Conservation (phyloP, 2,888 invertebrate species). For the Acanthosepion pharaonis region DNA sequence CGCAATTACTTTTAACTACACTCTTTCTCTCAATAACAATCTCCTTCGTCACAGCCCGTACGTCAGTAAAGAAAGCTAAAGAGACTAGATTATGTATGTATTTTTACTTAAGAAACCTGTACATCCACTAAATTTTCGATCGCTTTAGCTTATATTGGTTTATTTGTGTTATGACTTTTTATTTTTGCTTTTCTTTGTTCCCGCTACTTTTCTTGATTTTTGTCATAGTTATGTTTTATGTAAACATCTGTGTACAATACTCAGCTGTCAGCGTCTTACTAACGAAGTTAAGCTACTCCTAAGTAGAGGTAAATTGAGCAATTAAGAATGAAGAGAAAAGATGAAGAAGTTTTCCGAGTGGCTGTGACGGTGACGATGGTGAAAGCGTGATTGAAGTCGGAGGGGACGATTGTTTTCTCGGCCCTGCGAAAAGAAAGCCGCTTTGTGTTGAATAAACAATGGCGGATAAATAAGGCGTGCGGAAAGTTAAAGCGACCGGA, state of each 20-base stretch:
- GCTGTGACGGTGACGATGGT: background rate
- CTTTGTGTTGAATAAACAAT: constrained; percentile 1
- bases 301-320: constrained; percentile 2
- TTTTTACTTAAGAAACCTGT: background rate
- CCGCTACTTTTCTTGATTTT: background rate
- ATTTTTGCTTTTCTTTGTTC: background rate
- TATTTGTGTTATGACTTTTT: background rate
- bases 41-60: no score
- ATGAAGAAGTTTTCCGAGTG: constrained; percentile 18
- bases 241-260: background rate
- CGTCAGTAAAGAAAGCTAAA: background rate
- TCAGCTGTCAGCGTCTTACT: constrained; percentile 33
- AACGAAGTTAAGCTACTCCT: constrained; percentile 33
- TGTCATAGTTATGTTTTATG: background rate
- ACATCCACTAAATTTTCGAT: background rate
- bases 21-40: background rate
- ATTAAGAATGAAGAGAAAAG: background rate
- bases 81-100: background rate
- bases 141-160: background rate
- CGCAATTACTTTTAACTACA: background rate
- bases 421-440: constrained; percentile 7
- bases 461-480: background rate
- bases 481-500: background rate
- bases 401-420: background rate
- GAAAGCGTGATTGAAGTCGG: background rate